Evolutionary conservation across 2,113 vertebrate genomes (phyloP).

Genomic region (Macroglossus sobrinus): DNA sequence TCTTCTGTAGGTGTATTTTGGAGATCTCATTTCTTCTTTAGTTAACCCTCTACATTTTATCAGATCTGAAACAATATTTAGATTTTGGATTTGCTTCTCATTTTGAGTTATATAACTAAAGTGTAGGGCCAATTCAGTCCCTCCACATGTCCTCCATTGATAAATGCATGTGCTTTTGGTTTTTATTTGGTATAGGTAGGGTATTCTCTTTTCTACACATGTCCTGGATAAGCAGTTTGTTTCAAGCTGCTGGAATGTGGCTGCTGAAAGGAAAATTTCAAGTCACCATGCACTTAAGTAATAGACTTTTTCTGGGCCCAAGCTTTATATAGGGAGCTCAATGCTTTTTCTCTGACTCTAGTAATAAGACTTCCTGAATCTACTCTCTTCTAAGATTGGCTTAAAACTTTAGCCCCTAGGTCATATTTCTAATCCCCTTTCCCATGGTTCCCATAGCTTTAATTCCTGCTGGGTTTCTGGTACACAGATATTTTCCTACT

Average conservation of each 20-base stretch:
- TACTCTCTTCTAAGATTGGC: background rate
- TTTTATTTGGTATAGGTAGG: background rate
- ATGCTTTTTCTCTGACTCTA: background rate
- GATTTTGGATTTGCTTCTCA: background rate
- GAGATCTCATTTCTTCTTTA: background rate
- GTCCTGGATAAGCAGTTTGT: background rate
- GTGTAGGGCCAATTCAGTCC: background rate
- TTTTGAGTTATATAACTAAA: background rate
- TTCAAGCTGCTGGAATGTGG: background rate
- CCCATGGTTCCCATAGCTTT: background rate
- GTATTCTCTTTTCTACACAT: background rate
- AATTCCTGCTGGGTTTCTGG: background rate
- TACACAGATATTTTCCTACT: background rate
- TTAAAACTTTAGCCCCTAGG: background rate
- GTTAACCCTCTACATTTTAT: background rate
- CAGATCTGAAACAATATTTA: background rate
- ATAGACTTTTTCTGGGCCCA: background rate
- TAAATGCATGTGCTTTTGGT: background rate
- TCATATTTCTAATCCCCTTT: fast-evolving
- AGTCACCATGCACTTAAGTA: background rate
- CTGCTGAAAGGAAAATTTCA: background rate
- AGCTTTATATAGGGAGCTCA: background rate
- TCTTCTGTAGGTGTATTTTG: background rate
- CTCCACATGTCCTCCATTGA: background rate
- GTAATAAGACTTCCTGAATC: background rate